These are phyloP conservation scores for Aphidius gifuensis DNA, from an alignment of 1,140 invertebrate species.

Conservation along the genomic window DNA sequence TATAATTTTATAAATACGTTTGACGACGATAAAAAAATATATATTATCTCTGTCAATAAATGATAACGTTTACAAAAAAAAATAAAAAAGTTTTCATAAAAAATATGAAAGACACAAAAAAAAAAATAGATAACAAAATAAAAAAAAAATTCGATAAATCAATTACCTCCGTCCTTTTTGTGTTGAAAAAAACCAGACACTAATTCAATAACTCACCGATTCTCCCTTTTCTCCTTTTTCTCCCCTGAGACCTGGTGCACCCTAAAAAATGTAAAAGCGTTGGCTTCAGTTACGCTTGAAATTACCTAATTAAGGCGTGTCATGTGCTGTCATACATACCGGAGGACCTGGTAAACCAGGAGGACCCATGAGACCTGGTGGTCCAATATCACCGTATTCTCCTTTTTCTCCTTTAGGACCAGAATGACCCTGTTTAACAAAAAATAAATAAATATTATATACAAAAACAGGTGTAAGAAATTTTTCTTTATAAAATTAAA, in stretches of 20 bases:
- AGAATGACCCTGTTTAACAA: slow-evolving; percentile 61
- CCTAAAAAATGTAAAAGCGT: slow-evolving; percentile 61
- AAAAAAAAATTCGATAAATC: slow-evolving; percentile 18
- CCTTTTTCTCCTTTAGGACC: slow-evolving; percentile 87
- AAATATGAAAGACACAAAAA: not conserved
- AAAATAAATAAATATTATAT: slow-evolving; percentile 24
- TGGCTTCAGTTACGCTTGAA: slow-evolving; percentile 7
- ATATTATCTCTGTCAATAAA: too few relatives aligned
- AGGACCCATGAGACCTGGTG: slow-evolving; percentile 80
- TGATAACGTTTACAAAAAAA: too few relatives aligned
- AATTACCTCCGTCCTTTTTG: slow-evolving; percentile 4
- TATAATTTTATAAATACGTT: too few relatives aligned
- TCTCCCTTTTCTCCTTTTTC: slow-evolving; percentile 91
- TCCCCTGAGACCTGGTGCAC: slow-evolving; percentile 84
- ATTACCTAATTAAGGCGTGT: slow-evolving; percentile 13
- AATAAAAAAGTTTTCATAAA: too few relatives aligned
- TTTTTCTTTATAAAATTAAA: not conserved
- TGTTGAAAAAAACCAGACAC: not conserved
- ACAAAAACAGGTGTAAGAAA: not conserved
- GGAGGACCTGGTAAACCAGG: slow-evolving; percentile 80
- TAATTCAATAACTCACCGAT: slow-evolving; percentile 67
- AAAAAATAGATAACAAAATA: slow-evolving; percentile 19
- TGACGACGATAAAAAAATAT: too few relatives aligned
- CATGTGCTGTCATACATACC: slow-evolving; percentile 47
- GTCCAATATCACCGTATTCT: slow-evolving; percentile 87